Base-by-base conservation (phyloP, 2,888 invertebrate genomes). In the Iphiclides podalirius region DNA sequence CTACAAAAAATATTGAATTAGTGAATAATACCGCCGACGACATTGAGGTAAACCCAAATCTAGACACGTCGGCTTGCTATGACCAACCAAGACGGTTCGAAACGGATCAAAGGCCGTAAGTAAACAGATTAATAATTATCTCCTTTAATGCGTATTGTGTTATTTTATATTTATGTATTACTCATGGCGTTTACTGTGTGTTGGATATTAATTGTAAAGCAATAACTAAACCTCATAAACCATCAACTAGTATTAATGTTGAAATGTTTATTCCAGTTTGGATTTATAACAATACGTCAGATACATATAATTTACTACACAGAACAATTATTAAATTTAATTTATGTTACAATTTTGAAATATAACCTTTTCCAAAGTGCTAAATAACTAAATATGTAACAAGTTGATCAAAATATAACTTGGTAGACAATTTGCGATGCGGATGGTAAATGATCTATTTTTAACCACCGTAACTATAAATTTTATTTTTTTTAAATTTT, bases 51-150 rank as follows among this genome's bases (percentile, higher is more conserved):
- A 48, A 48, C 7, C 37, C 37, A 11, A 48, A 37, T 15, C 4
- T 15, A 33, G 14, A 37, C 31, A n/a, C 8, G 41, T 37, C 41
- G 1, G 17, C 31, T 37, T 37, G 9, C 47, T 37, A 47, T 14
- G 36, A 17, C 7, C 48, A 41, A 42, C 61, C 58, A 48, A 58
- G 55, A 52, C 54, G 39, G 12, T 55, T 55, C 41, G 58, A 61
- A 43, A 46, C 55, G 39, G 60, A 63, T 50, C 55, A 55, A 55
- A 52, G 23, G 43, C 59, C 47, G 73, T 74, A 61, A 74, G 69
- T 67, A 63, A 49, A 20, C 33, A 46, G 46, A 46, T 37, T 46
- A 46, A 40, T 45, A 12, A 35, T 8, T 35, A 16, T 48, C 20
- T 31, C 42, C 42, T 14, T 42, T 12, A 34, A 7, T 7, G 26